Percentiles rank a stretch among this genome's conserved stretches.
phyloP scores from a whole-genome alignment of 2,888 invertebrate genomes.

The Clivina fossor region DNA sequence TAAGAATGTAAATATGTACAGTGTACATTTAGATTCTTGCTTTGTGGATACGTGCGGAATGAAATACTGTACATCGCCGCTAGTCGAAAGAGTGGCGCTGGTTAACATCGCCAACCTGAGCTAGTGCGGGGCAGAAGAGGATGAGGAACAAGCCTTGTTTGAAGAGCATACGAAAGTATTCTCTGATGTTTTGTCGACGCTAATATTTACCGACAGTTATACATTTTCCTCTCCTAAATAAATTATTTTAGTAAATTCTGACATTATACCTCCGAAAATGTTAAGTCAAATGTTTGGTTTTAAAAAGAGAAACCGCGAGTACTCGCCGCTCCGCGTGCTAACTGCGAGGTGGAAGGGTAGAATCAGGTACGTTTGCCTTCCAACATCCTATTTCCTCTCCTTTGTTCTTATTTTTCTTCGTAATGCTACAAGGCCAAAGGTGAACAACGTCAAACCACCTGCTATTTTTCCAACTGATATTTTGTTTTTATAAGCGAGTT shows the following conservation, averaged over 20 bases:
- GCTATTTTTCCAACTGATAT: background rate
- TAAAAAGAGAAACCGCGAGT: slow-evolving; percentile 23
- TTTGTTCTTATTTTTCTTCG: background rate
- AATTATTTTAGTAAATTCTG: slow-evolving; percentile 56
- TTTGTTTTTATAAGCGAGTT: background rate
- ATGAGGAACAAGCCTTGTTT: slow-evolving; percentile 50
- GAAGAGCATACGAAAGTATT: slow-evolving; percentile 54
- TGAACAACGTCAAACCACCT: background rate
- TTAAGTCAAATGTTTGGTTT: slow-evolving; percentile 52
- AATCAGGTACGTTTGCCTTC: no score
- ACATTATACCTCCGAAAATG: slow-evolving; percentile 51
- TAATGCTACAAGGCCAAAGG: background rate
- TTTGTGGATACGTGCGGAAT: slow-evolving; percentile 49
- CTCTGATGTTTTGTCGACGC: slow-evolving; percentile 52
- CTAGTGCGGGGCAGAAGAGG: no score
- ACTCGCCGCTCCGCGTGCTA: no score
- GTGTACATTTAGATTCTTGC: slow-evolving; percentile 51
- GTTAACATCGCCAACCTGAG: no score
- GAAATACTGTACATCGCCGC: slow-evolving; percentile 48
- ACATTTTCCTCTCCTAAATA: slow-evolving; percentile 55
- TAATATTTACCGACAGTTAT: slow-evolving; percentile 56
- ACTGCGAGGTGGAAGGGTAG: no score
- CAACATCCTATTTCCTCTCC: background rate
- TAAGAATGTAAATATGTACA: slow-evolving; percentile 43
- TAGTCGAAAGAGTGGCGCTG: slow-evolving; percentile 4